These are phyloP conservation scores for Stichopus chloronotus DNA, from an alignment of 35 echinoderm and acorn worm species.

Conservation along the genomic window DNA sequence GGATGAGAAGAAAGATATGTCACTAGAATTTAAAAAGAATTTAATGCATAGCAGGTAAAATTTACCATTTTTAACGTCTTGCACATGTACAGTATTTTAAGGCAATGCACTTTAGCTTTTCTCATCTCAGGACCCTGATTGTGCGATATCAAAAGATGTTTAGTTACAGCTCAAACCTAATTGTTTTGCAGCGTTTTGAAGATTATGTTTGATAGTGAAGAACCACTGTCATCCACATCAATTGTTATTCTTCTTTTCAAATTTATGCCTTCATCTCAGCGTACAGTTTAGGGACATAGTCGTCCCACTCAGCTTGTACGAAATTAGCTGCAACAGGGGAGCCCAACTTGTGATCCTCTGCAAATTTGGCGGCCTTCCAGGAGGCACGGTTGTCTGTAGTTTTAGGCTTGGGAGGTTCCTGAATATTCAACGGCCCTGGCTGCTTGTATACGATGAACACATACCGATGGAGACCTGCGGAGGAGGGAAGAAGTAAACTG, in stretches of 20 bases:
- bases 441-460: slow-evolving; percentile 98
- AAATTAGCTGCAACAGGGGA: slow-evolving; percentile 90
- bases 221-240: not conserved
- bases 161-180: too few species aligned
- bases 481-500: not conserved
- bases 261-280: slow-evolving; percentile 40
- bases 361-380: slow-evolving; percentile 74
- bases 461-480: slow-evolving; percentile 89
- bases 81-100: too few species aligned
- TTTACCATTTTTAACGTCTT: too few species aligned
- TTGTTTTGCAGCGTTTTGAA: too few species aligned
- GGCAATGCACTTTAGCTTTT: too few species aligned
- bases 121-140: too few species aligned
- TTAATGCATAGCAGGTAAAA: too few species aligned
- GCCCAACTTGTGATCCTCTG: slow-evolving; percentile 71
- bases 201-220: too few species aligned
- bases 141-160: too few species aligned
- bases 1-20: too few species aligned
- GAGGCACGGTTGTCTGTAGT: slow-evolving; percentile 57
- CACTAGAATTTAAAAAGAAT: too few species aligned
- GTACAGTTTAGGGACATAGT: slow-evolving; percentile 81
- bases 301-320: slow-evolving; percentile 88
- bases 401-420: slow-evolving; percentile 50
- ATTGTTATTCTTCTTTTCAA: not conserved
- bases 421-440: slow-evolving; percentile 59